Evolutionary conservation across 2,888 invertebrate genomes (phyloP), one percentile per base, ranked within the genome.

Genomic region (Lasioglossum zephyrum): DNA sequence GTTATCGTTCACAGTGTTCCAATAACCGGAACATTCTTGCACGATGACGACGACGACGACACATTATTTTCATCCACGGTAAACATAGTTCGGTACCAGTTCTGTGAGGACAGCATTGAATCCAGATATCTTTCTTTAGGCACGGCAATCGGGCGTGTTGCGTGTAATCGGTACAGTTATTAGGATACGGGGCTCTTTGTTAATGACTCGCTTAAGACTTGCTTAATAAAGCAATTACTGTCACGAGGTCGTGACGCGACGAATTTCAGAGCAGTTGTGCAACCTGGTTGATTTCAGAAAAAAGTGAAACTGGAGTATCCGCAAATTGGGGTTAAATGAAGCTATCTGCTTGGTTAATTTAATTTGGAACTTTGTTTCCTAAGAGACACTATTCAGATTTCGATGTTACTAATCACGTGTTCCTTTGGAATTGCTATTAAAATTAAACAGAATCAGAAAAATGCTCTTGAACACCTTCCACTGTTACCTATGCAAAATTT

Each of bases 1-100:
- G 26, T 87, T 87, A 87, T 84, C 87, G 76, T 39, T 63, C 36
- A 47, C 72, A 53, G 53, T 69, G 73, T 82, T 74, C 73, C 84
- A 84, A 84, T 83, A 76, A 81, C 63, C 76, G 75, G 41, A 6
- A 76, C 63, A 81, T 44, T 75, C 36, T 57, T 53, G 18, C 57
- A 3, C 11, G 44, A 44, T 16, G 49, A n/a, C 53, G 36, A 36
- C 36, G 36, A 36, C 36, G 70, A 63, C 26, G 16, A n/a, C 3
- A 53, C 75, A 9, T 57, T 9, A 57, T 57, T 44, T 18, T 57
- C 41, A 66, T 73, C 73, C 63, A 47, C 4, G 13, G 22, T 39
- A 31, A 39, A 57, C 57, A 39, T 26, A 81, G 76, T 76, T 81
- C 53, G 63, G 44, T 63, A 26, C 26, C 76, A 41, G n/a, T 76